A percentile compares a stretch with the other conserved stretches of the same genome.
Evolutionary conservation across 1,140 invertebrate genomes (phyloP).

Genomic region (Drosophila grimshawi): DNA sequence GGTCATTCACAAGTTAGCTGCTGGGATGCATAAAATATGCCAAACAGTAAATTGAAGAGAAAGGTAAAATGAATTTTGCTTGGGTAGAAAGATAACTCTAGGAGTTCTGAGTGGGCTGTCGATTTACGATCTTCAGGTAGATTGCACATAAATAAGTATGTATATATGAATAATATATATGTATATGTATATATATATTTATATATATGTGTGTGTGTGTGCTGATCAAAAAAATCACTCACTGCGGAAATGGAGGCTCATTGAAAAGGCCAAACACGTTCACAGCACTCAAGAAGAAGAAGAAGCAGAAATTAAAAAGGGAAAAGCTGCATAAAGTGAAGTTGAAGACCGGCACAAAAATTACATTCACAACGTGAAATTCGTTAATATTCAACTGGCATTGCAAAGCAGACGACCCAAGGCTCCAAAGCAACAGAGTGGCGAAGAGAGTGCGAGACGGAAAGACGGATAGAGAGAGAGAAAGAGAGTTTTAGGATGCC

Average conservation of each 20-base stretch:
- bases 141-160: not conserved
- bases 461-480: not conserved
- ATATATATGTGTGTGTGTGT: conserved; percentile 7
- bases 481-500: conserved; percentile 19
- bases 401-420: conserved; percentile 37
- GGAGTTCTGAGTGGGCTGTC: conserved; percentile 5
- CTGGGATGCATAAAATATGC: no score
- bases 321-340: conserved; percentile 35
- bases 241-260: conserved; percentile 45
- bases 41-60: no score
- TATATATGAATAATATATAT: not conserved
- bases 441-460: conserved; percentile 6
- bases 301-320: conserved; percentile 15
- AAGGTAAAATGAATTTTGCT: no score
- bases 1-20: no score
- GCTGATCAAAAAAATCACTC: conserved; percentile 20
- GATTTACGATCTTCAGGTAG: conserved; percentile 23
- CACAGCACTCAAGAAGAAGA: conserved; percentile 46
- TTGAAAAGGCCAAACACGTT: conserved; percentile 46
- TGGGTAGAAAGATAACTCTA: not conserved
- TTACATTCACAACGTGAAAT: conserved; percentile 45
- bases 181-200: not conserved
- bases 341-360: conserved; percentile 45
- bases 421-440: not conserved
- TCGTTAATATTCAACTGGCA: conserved; percentile 73